Evolutionary conservation across 2,797 vertebrate genomes (phyloP).

Genomic region (Huso huso): DNA sequence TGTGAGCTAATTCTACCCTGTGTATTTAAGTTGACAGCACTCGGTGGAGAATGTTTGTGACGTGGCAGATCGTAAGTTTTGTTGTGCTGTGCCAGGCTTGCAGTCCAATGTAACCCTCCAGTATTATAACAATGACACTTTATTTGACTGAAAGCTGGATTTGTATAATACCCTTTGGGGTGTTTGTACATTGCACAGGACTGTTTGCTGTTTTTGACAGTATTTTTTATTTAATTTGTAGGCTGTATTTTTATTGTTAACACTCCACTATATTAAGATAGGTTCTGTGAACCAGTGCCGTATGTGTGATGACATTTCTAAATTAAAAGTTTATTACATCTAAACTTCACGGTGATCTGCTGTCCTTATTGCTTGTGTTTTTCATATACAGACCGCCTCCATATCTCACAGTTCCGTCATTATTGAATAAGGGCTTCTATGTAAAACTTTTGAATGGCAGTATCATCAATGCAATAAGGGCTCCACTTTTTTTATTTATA

Average conservation of each 20-base stretch:
- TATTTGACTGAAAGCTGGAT: constrained; percentile 32
- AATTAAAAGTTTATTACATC: constrained; percentile 22
- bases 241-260: constrained; percentile 32
- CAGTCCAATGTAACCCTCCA: constrained; percentile 11
- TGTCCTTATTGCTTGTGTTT: no score
- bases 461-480: no score
- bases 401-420: no score
- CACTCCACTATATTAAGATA: constrained; percentile 45
- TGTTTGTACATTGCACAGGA: constrained; percentile 11
- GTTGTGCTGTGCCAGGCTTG: background rate
- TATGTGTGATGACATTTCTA: constrained; percentile 40
- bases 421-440: no score
- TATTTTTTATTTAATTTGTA: constrained; percentile 46
- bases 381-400: no score
- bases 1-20: no score
- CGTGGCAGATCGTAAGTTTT: no score
- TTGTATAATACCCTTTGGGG: constrained; percentile 18
- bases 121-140: constrained; percentile 44
- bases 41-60: no score
- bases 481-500: no score
- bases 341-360: background rate
- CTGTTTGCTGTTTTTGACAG: constrained; percentile 27
- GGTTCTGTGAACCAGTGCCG: constrained; percentile 67
- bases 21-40: no score
- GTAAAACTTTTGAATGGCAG: no score